Percentiles rank a stretch among this genome's conserved stretches.
These are phyloP conservation scores for Deroplatys truncata DNA, from an alignment of 2,888 invertebrate genomes.

Conservation along the genomic window DNA sequence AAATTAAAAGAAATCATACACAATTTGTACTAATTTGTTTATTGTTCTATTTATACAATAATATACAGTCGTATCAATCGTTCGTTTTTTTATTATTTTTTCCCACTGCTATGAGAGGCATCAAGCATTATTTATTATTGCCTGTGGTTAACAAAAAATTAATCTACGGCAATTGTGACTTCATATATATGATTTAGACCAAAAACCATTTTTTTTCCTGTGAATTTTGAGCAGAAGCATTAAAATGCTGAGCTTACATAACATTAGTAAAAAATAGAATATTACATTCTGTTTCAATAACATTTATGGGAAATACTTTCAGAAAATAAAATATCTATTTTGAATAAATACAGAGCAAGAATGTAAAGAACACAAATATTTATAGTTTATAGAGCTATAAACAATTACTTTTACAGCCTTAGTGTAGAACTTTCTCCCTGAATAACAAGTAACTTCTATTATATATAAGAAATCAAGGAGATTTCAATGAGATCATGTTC, in stretches of 20 bases:
- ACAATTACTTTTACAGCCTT: not conserved
- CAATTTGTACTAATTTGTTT: not conserved
- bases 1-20: too few relatives aligned
- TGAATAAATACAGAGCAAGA: not conserved
- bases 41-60: not conserved
- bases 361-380: not conserved
- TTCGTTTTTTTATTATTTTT: not conserved
- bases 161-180: not conserved
- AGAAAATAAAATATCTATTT: not conserved
- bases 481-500: not conserved
- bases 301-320: not conserved
- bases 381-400: not conserved
- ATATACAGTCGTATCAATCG: not conserved
- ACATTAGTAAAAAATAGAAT: not conserved
- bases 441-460: not conserved
- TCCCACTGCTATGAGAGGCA: not conserved
- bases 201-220: not conserved
- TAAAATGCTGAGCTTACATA: not conserved
- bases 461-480: not conserved
- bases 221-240: not conserved
- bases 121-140: not conserved
- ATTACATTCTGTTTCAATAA: not conserved
- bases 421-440: not conserved
- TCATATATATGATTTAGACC: not conserved
- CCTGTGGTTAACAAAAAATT: not conserved